Conservation (phyloP, 2,888 invertebrate species). For the Caenorhabditis sinica region DNA sequence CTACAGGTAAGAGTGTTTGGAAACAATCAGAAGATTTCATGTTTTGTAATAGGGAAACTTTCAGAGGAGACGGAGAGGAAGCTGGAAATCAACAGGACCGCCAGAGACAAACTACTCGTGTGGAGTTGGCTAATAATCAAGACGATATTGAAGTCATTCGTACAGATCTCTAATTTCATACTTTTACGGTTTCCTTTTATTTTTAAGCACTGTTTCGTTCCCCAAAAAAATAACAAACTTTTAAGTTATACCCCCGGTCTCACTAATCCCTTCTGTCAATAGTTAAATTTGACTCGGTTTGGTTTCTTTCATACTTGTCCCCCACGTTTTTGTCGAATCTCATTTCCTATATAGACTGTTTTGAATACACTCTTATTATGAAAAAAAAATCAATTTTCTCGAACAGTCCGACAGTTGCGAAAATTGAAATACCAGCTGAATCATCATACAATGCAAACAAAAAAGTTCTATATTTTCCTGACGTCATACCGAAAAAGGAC, state of each 20-base stretch:
- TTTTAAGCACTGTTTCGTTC: neutral
- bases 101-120: conserved; percentile 56
- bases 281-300: conserved; percentile 34
- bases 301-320: conserved; percentile 30
- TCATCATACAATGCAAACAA: conserved; percentile 34
- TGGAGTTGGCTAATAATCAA: conserved; percentile 55
- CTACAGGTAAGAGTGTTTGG: conserved; percentile 24
- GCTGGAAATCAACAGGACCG: conserved; percentile 9
- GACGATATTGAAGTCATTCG: conserved; percentile 57
- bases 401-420: no score
- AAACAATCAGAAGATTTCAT: neutral
- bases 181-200: neutral
- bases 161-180: conserved; percentile 47
- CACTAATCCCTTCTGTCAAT: conserved; percentile 39
- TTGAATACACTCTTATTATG: neutral
- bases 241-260: conserved; percentile 17
- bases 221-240: neutral
- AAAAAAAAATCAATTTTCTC: neutral
- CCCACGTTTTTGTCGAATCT: conserved; percentile 8
- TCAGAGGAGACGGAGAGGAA: conserved; percentile 56
- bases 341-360: conserved; percentile 4
- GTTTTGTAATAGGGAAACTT: conserved; percentile 57
- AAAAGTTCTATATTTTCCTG: neutral
- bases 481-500: neutral
- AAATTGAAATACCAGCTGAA: conserved; percentile 38